Conservation (phyloP, 2,888 invertebrate genomes). For the Apeira syringaria region DNA sequence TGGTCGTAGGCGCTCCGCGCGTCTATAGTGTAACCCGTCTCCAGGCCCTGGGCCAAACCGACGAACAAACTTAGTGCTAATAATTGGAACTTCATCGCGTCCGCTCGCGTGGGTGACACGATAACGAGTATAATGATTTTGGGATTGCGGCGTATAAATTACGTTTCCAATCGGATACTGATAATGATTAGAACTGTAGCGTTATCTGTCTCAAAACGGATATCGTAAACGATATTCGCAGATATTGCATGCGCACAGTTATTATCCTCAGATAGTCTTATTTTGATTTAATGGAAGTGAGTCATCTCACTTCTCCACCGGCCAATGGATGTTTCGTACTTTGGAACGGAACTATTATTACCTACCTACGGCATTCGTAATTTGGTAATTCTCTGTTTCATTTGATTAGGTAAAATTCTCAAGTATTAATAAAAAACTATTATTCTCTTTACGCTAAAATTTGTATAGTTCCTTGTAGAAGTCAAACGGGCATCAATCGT, state of each 20-base stretch:
- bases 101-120: neutral
- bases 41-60: slow-evolving; percentile 5
- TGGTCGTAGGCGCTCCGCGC: slow-evolving; percentile 43
- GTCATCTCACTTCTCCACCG: no score
- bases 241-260: neutral
- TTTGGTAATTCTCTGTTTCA: no score
- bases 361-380: no score
- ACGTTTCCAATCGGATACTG: slow-evolving; percentile 20
- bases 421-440: no score
- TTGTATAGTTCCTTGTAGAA: no score
- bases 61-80: slow-evolving; percentile 6
- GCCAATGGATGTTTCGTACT: no score
- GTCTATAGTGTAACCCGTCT: slow-evolving; percentile 10
- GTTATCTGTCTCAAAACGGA: slow-evolving; percentile 1
- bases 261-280: neutral
- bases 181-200: slow-evolving; percentile 12
- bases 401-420: no score
- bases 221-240: neutral
- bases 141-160: slow-evolving; percentile 18
- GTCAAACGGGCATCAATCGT: no score
- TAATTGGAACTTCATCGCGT: slow-evolving; percentile 19
- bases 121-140: slow-evolving; percentile 3
- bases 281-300: no score
- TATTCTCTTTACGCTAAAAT: no score
- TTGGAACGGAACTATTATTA: no score